Percentiles rank a stretch among this genome's conserved stretches.
Evolutionary conservation across 2,888 invertebrate species (phyloP).

Genomic region (Trissoscelio sp.): DNA sequence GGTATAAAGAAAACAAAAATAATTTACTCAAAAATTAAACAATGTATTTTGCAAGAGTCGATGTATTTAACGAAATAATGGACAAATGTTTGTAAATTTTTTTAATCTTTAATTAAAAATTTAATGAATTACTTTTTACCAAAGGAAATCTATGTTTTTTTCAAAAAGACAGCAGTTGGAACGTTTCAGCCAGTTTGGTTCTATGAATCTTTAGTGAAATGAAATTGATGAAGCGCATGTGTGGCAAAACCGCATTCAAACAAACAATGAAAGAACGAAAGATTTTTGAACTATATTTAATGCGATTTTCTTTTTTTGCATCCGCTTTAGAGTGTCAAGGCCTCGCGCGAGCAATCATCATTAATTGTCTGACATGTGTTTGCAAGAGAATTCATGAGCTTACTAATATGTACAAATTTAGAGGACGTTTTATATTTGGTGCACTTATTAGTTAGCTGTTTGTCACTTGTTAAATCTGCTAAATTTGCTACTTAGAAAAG

Average conservation of each 20-base stretch:
- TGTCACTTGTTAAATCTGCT: conserved; percentile 58
- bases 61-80: not conserved
- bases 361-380: conserved; percentile 70
- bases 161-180: conserved; percentile 38
- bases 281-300: conserved; percentile 52
- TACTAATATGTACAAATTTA: conserved; percentile 68
- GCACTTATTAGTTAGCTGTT: conserved; percentile 65
- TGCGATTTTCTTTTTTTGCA: conserved; percentile 67
- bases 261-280: conserved; percentile 12
- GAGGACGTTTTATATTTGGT: conserved; percentile 63
- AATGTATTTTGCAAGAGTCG: conserved; percentile 5
- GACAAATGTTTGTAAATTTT: not conserved
- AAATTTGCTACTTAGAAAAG: conserved; percentile 48
- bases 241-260: conserved; percentile 54
- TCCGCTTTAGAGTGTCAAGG: conserved; percentile 67
- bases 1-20: conserved; percentile 18
- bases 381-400: conserved; percentile 68
- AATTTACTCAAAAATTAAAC: conserved; percentile 13
- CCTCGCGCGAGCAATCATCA: conserved; percentile 69
- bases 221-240: conserved; percentile 67
- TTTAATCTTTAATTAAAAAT: not conserved
- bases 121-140: not conserved
- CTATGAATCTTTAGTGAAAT: conserved; percentile 46
- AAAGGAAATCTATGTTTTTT: conserved; percentile 26
- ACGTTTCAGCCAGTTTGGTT: conserved; percentile 31